phyloP scores from a whole-genome alignment of 2,888 invertebrate genomes.

The Microctonus hyperodae region DNA sequence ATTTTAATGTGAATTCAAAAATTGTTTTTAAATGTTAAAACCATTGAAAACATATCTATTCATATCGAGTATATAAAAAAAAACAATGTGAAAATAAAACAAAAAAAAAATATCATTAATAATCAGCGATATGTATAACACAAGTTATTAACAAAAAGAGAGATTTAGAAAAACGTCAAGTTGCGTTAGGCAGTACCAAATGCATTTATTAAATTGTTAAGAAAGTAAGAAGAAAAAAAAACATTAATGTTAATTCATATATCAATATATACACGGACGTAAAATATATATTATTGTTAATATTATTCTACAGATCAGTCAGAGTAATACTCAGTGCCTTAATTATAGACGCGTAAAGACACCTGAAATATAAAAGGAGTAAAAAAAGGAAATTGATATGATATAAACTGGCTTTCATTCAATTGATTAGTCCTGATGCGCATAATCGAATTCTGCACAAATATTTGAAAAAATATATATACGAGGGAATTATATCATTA shows the following conservation, averaged over 20 bases:
- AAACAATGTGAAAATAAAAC: too few relatives aligned
- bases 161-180: slow-evolving; percentile 13
- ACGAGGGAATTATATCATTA: background rate
- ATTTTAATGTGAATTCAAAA: slow-evolving; percentile 14
- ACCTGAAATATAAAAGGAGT: background rate
- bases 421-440: background rate
- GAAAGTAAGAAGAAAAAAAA: slow-evolving; percentile 22
- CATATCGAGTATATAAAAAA: slow-evolving; percentile 2
- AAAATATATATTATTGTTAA: slow-evolving; percentile 37
- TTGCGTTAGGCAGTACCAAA: slow-evolving; percentile 37
- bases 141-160: slow-evolving; percentile 19
- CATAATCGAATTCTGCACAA: too few relatives aligned
- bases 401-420: background rate
- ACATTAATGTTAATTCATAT: slow-evolving; percentile 21
- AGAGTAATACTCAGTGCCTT: slow-evolving; percentile 24
- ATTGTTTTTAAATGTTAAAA: background rate
- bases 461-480: background rate
- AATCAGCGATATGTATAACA: slow-evolving; percentile 14
- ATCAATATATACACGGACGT: slow-evolving; percentile 37
- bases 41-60: background rate
- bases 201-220: slow-evolving; percentile 39
- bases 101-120: slow-evolving; percentile 7
- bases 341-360: slow-evolving; percentile 18
- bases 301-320: slow-evolving; percentile 16
- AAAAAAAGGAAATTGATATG: background rate